phyloP scores from a whole-genome alignment of 2,888 invertebrate genomes.

The Drosophila fungiperda region DNA sequence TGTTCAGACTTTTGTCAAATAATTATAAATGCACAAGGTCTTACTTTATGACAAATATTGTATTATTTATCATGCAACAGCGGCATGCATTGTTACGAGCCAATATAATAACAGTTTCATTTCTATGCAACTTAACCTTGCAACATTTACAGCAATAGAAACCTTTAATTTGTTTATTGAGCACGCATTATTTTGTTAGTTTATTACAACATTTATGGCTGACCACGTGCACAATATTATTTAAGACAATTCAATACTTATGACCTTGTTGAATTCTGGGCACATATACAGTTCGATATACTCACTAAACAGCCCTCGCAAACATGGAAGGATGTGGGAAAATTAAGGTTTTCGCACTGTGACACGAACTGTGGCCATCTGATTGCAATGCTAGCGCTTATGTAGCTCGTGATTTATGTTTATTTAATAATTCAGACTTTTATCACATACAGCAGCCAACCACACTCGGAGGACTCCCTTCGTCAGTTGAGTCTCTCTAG shows the following conservation, averaged over 20 bases:
- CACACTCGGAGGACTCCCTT: constrained; percentile 10
- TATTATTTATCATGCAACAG: neutral
- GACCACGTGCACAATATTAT: neutral
- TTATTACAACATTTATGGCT: neutral
- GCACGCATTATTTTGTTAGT: neutral
- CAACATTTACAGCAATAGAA: neutral
- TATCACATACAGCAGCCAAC: constrained; percentile 62
- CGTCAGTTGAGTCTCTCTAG: neutral
- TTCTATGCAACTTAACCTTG: neutral
- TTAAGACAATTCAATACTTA: neutral
- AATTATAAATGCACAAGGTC: neutral
- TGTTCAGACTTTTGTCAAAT: neutral
- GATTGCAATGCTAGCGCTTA: constrained; percentile 34
- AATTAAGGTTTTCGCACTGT: constrained; percentile 6
- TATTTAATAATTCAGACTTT: constrained; percentile 77
- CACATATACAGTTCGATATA: neutral
- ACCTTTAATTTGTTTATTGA: neutral
- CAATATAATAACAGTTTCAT: neutral
- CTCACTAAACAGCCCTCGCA: constrained; percentile 23
- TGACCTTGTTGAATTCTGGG: neutral
- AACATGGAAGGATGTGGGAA: neutral
- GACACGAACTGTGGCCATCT: constrained; percentile 21
- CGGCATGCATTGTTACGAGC: neutral
- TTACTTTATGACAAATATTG: no score
- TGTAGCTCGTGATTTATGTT: constrained; percentile 70